Conservation (phyloP, 2,797 vertebrate genomes). For the Alfaro cultratus region DNA sequence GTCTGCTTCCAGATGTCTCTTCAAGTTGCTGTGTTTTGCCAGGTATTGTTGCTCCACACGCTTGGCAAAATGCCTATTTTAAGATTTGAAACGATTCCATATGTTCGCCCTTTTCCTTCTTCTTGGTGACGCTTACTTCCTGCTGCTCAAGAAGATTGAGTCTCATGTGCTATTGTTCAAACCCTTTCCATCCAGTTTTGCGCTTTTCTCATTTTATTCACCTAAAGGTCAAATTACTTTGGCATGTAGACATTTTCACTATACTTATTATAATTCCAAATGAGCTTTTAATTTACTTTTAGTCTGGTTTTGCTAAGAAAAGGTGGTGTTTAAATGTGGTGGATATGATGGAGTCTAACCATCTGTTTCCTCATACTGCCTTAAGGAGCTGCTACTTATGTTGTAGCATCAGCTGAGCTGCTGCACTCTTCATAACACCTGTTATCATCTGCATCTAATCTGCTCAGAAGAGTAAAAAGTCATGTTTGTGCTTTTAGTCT, state of each 20-base stretch:
- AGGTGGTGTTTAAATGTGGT: neutral
- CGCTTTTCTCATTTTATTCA: neutral
- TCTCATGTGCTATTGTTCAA: neutral
- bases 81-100: neutral
- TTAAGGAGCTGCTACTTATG: constrained; percentile 27
- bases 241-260: neutral
- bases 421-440: constrained; percentile 40
- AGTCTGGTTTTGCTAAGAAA: neutral
- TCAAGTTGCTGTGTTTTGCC: neutral
- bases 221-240: neutral
- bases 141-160: neutral
- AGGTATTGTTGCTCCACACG: neutral
- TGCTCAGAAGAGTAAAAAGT: constrained; percentile 51
- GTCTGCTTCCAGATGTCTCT: neutral
- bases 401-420: constrained; percentile 39
- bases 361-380: constrained; percentile 50
- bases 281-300: neutral
- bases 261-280: neutral
- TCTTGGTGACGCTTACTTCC: neutral
- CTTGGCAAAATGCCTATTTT: neutral
- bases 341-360: constrained; percentile 44
- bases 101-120: constrained; percentile 2
- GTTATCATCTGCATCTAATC: constrained; percentile 37
- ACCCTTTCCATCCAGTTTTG: neutral
- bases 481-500: constrained; percentile 60